phyloP scores from a whole-genome alignment of 2,888 invertebrate genomes.

The Amorpha juglandis region DNA sequence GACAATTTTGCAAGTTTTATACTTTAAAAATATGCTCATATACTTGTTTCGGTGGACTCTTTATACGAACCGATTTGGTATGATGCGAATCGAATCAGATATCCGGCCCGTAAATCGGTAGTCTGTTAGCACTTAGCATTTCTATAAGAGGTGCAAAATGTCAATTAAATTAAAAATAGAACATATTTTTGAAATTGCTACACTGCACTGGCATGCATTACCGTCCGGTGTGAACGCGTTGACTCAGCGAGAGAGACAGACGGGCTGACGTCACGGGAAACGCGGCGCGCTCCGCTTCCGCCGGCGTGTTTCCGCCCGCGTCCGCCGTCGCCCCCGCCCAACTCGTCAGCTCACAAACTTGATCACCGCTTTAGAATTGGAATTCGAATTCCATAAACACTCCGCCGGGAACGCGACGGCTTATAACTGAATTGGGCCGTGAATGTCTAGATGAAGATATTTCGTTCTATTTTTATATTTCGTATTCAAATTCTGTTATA shows the following conservation, averaged over 20 bases:
- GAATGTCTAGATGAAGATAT: background rate
- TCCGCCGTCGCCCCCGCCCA: slow-evolving; percentile 32
- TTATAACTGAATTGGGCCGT: slow-evolving; percentile 14
- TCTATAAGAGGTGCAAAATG: too few species aligned
- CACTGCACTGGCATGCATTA: background rate
- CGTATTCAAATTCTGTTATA: background rate
- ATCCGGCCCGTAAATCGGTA: too few species aligned
- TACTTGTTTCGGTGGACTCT: too few species aligned
- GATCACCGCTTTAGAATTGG: slow-evolving; percentile 56
- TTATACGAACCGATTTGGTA: too few species aligned
- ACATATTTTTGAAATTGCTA: slow-evolving; percentile 23
- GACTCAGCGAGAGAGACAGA: slow-evolving; percentile 46
- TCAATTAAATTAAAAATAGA: background rate
- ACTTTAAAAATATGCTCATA: too few species aligned
- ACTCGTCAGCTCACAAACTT: slow-evolving; percentile 60
- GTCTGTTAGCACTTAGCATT: too few species aligned
- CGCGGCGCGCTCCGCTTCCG: slow-evolving; percentile 66
- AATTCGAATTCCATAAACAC: slow-evolving; percentile 45
- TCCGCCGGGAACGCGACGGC: slow-evolving; percentile 4
- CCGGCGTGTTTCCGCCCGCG: slow-evolving; percentile 58
- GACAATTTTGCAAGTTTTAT: too few species aligned
- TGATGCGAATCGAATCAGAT: too few species aligned
- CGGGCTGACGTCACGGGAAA: slow-evolving; percentile 67
- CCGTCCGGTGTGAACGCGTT: slow-evolving; percentile 43
- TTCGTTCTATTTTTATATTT: background rate